Conservation (phyloP, 2,888 invertebrate genomes). For the Abscondita cerata region DNA sequence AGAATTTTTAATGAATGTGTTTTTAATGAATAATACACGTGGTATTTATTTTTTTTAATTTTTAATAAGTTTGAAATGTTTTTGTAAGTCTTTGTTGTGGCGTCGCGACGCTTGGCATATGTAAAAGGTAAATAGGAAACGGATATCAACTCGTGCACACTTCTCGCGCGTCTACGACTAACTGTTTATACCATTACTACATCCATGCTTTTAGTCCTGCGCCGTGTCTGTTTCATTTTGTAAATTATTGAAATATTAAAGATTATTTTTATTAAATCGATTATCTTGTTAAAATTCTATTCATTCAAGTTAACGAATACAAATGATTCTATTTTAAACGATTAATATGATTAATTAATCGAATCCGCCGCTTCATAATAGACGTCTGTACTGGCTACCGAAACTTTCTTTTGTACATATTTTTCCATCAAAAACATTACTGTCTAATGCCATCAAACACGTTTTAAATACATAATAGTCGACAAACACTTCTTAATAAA, state of each 20-base stretch:
- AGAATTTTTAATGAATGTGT: too few species aligned
- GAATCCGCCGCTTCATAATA: too few species aligned
- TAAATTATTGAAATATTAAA: conserved; percentile 32
- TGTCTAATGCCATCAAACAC: too few species aligned
- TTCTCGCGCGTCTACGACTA: conserved; percentile 33
- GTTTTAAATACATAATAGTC: too few species aligned
- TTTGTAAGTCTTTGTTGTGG: background rate
- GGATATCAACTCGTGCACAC: conserved; percentile 26
- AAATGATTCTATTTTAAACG: too few species aligned
- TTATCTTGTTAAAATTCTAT: background rate
- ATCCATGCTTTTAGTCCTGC: conserved; percentile 34
- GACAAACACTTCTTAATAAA: too few species aligned
- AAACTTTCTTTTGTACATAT: too few species aligned
- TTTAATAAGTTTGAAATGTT: too few species aligned
- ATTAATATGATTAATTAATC: too few species aligned
- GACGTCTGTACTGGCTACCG: too few species aligned
- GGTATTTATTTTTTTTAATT: background rate
- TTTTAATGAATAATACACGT: background rate
- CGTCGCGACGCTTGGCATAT: conserved; percentile 21
- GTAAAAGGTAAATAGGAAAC: conserved; percentile 16
- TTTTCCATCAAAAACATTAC: too few species aligned
- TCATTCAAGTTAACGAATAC: too few species aligned
- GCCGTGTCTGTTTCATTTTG: conserved; percentile 34
- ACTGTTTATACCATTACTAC: conserved; percentile 31
- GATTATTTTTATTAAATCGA: conserved; percentile 20